phyloP scores from a whole-genome alignment of 2,113 vertebrate species.

The Malurus cyaneus region DNA sequence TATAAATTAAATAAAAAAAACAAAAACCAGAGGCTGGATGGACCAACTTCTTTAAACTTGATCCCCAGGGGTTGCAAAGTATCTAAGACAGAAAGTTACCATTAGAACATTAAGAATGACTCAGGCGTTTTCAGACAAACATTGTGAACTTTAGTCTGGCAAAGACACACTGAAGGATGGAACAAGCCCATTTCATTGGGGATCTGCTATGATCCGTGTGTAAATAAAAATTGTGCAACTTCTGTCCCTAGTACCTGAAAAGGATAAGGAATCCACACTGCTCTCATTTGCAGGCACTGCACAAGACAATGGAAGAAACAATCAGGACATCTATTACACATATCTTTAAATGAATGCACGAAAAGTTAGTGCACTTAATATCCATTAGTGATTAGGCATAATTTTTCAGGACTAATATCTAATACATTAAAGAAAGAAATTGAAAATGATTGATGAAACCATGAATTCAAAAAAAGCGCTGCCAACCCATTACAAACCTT shows the following conservation, averaged over 20 bases:
- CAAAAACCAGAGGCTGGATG: not conserved
- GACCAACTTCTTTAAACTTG: not conserved
- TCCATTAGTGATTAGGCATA: conserved; percentile 43
- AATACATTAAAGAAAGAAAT: conserved; percentile 60
- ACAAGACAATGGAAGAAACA: not conserved
- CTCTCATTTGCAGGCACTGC: not conserved
- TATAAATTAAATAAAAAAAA: not conserved
- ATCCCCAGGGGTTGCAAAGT: not conserved
- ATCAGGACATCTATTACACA: not conserved
- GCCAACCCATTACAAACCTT: not conserved
- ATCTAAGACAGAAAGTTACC: not conserved
- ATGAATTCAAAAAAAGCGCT: conserved; percentile 33
- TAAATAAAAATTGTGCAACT: not conserved
- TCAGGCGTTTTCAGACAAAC: not conserved
- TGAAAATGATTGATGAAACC: conserved; percentile 45
- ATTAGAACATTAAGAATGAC: not conserved
- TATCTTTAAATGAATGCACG: conserved; percentile 24
- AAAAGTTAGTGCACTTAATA: conserved; percentile 33
- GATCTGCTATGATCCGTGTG: not conserved
- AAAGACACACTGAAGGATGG: not conserved
- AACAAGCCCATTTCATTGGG: accelerated
- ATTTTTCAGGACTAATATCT: conserved; percentile 50
- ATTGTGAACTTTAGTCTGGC: accelerated
- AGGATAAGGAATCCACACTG: not conserved
- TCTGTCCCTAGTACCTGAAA: not conserved